These are phyloP conservation scores for Megaptera novaeangliae DNA, from an alignment of 2,113 vertebrate genomes.

Conservation along the genomic window DNA sequence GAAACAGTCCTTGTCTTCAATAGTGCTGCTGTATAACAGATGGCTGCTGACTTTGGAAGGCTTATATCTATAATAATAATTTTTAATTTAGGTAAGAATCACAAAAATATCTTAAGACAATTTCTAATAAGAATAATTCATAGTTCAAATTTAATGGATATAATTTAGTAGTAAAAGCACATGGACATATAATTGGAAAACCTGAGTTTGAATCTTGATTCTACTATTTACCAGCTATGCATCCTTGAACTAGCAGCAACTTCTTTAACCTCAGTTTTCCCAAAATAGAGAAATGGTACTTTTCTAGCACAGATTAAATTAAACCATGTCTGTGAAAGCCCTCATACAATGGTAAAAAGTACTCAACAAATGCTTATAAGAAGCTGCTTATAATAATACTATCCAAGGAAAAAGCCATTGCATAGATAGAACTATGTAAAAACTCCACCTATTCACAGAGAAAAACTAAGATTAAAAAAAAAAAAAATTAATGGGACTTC, in stretches of 20 bases:
- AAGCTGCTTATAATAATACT: constrained; percentile 32
- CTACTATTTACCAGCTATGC: constrained; percentile 1
- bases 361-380: constrained; percentile 30
- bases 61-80: constrained; percentile 91
- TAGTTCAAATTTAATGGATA: constrained; percentile 20
- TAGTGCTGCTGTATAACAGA: constrained; percentile 99
- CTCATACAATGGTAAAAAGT: not conserved
- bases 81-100: constrained; percentile 41
- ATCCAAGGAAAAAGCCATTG: not conserved
- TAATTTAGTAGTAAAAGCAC: not conserved
- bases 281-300: constrained; percentile 21
- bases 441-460: not conserved
- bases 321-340: constrained; percentile 10
- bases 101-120: constrained; percentile 50
- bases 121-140: constrained; percentile 41
- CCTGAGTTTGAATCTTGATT: not conserved
- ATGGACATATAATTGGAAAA: not conserved
- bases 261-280: constrained; percentile 16
- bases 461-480: constrained; percentile 17
- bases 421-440: constrained; percentile 26
- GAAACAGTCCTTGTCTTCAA: constrained; percentile 98
- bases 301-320: constrained; percentile 8
- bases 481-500: too few species aligned
- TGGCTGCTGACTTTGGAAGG: constrained; percentile 98
- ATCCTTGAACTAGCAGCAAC: not conserved